Percentiles rank a stretch among this genome's conserved stretches.
Evolutionary conservation across 2,797 vertebrate species (phyloP).

Genomic region (Sebastolobus altivelis): DNA sequence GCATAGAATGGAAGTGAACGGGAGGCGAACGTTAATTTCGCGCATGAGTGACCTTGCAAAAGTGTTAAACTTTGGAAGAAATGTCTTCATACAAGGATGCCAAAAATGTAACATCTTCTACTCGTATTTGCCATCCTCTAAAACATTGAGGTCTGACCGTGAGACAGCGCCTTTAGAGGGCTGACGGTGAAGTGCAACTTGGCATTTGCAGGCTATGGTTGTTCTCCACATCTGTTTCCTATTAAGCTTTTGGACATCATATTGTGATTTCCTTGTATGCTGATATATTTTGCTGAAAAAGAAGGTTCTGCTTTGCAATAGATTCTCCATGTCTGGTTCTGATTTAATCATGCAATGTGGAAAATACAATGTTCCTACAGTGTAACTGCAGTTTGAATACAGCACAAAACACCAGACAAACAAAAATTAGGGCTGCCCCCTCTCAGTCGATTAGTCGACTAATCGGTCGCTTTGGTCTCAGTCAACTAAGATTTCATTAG

Average conservation of each 20-base stretch:
- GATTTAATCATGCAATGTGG: slow-evolving; percentile 11
- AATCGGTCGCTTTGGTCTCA: too few relatives aligned
- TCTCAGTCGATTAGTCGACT: too few relatives aligned
- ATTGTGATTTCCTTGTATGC: slow-evolving; percentile 37
- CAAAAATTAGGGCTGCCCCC: not conserved
- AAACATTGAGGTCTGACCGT: slow-evolving; percentile 12
- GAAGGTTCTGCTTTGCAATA: slow-evolving; percentile 16
- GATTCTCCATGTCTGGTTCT: not conserved
- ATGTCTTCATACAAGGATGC: slow-evolving; percentile 2
- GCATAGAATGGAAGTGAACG: not conserved
- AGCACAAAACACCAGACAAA: slow-evolving; percentile 11
- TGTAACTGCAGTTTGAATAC: slow-evolving; percentile 11
- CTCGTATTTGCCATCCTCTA: not conserved
- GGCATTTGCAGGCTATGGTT: slow-evolving; percentile 15
- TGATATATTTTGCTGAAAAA: slow-evolving; percentile 53
- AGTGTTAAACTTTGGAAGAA: slow-evolving; percentile 7
- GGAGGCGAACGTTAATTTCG: not conserved
- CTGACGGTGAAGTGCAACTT: slow-evolving; percentile 24
- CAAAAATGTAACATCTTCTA: not conserved
- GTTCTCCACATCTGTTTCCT: slow-evolving; percentile 44
- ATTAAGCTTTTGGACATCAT: slow-evolving; percentile 30
- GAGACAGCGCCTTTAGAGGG: slow-evolving; percentile 41
- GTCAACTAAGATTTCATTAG: too few relatives aligned
- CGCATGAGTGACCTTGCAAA: not conserved
- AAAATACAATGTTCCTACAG: slow-evolving; percentile 19